phyloP scores from a whole-genome alignment of 1,140 invertebrate genomes.

The Drosophila pseudoobscura region DNA sequence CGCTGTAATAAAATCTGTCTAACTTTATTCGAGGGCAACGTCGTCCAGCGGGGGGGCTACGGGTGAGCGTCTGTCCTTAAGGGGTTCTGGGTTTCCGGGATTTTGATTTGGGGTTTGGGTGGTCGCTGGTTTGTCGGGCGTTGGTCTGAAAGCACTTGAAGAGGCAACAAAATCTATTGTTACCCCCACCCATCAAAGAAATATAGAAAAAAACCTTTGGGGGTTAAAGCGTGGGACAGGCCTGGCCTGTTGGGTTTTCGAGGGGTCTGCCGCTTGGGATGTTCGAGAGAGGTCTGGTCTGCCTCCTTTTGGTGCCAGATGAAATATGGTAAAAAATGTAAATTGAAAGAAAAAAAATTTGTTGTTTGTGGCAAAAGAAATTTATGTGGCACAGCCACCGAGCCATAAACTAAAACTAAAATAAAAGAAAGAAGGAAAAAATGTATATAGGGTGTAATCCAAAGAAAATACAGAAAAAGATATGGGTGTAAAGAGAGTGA shows the following conservation, averaged over 20 bases:
- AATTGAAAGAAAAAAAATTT: slow-evolving; percentile 65
- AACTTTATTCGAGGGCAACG: slow-evolving; percentile 34
- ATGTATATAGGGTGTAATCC: too few relatives aligned
- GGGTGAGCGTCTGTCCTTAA: background rate
- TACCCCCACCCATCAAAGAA: slow-evolving; percentile 15
- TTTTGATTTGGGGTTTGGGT: slow-evolving; percentile 7
- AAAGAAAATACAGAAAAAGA: too few relatives aligned
- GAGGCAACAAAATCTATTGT: slow-evolving; percentile 15
- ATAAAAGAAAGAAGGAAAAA: slow-evolving; percentile 24
- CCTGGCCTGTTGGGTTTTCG: too few relatives aligned
- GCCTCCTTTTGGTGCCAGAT: slow-evolving; percentile 32
- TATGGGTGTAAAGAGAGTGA: slow-evolving; percentile 1
- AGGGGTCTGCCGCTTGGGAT: too few relatives aligned
- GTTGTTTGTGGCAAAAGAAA: slow-evolving; percentile 46
- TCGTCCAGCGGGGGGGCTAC: background rate
- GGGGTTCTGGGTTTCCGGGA: background rate
- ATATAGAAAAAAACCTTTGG: slow-evolving; percentile 5
- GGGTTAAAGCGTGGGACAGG: background rate
- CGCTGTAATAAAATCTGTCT: slow-evolving; percentile 72
- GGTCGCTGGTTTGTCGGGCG: slow-evolving; percentile 7
- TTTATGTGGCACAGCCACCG: slow-evolving; percentile 39
- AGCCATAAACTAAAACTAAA: slow-evolving; percentile 46
- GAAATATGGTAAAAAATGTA: slow-evolving; percentile 61
- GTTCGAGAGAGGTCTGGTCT: too few relatives aligned
- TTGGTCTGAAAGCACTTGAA: slow-evolving; percentile 30